These are phyloP conservation scores for Sitobion miscanthi DNA, from an alignment of 1,140 invertebrate species.

Conservation along the genomic window DNA sequence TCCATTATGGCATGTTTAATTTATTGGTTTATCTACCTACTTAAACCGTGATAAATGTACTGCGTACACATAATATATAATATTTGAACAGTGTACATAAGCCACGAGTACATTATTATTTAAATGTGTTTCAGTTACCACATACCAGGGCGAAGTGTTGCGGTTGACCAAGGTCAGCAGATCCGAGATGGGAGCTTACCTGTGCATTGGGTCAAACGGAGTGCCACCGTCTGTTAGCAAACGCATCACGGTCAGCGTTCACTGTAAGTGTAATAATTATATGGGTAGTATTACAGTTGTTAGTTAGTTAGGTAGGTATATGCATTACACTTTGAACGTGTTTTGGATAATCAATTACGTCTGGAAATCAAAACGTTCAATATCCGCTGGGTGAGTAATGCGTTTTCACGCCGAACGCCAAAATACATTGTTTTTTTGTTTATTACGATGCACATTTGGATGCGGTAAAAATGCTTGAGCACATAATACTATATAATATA, in stretches of 20 bases:
- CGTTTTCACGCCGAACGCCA: neutral
- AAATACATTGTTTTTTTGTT: neutral
- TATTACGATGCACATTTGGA: no score
- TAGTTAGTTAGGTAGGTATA: neutral
- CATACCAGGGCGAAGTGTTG: constrained; percentile 63
- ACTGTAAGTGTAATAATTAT: constrained; percentile 75
- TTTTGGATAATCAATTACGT: neutral
- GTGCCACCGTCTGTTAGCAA: constrained; percentile 85
- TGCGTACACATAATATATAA: neutral
- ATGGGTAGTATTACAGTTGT: neutral
- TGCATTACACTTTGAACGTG: neutral
- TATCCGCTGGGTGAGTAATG: neutral
- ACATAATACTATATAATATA: neutral
- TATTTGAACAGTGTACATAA: neutral
- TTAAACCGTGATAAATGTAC: neutral
- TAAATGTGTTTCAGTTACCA: constrained; percentile 58
- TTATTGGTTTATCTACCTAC: neutral
- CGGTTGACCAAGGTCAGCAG: constrained; percentile 78
- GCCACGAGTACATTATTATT: neutral
- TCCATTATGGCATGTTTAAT: neutral
- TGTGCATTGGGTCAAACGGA: constrained; percentile 89
- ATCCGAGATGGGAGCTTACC: constrained; percentile 86
- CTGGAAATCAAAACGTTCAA: neutral
- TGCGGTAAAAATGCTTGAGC: neutral
- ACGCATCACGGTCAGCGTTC: constrained; percentile 81